Evolutionary conservation across 2,113 vertebrate species (phyloP), one percentile per base, ranked within the genome.

Genomic region (Solea solea): DNA sequence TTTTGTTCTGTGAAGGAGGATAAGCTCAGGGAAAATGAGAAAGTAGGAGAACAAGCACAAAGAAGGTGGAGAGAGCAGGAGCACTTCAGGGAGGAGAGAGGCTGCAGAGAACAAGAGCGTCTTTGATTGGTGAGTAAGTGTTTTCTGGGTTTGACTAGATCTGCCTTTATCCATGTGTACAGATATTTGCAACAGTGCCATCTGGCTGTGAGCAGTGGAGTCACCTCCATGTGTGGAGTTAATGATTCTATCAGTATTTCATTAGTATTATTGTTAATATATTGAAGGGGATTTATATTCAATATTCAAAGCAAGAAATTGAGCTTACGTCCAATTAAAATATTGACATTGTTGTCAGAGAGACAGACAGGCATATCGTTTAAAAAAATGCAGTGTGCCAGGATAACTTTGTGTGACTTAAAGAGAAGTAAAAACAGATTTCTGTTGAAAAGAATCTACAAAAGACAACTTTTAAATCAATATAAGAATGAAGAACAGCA

Each of bases 181-280:
- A 72, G 62, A 65, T 73, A 76, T 80, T 77, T 77, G 62, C 72
- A 90, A 90, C 72, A 82, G 86, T 75, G 87, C 93, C 93, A 91
- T 71, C 94, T 94, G 91, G 92, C 89, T 91, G 91, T 15, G 9
- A 65, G 71, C 27, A 46, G 41, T n/a, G 41, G 65, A 67, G 34
- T 44, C 41, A 9, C 44, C 45, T 57, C 34, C 42, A 59, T 46
- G 15, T 60, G 12, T 66, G 12, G 62, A 25, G 12, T 15, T 0
- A 15, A 45, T 55, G 9, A 21, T 14, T 14, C 39, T 16, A 5
- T 53, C 3, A 9, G 9, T 48, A 4, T 9, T 54, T 0, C 7
- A 21, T 52, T 50, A 6, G 16, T 53, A 21, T 52, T 56, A n/a
- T 14, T 50, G 61, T 46, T 48, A 59, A 10, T 56, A 21, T 50